Conservation (phyloP, 2,888 invertebrate genomes). For the Diogma glabrata region DNA sequence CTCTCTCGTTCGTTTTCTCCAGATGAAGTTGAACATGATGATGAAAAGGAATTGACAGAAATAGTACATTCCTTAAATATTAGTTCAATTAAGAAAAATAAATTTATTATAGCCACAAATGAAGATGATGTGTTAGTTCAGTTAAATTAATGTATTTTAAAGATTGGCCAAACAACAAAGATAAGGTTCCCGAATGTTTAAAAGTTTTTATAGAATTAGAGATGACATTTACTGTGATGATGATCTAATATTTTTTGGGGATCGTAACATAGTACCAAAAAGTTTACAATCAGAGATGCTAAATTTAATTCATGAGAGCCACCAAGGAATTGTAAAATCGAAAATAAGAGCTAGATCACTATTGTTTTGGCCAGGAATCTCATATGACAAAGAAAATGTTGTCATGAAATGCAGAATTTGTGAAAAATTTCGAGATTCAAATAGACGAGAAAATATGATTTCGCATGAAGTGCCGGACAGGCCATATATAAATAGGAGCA, state of each 20-base stretch:
- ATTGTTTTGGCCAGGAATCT: constrained; percentile 19
- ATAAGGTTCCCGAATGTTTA: constrained; percentile 12
- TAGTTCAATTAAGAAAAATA: neutral
- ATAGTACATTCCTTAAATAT: constrained; percentile 11
- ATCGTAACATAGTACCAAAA: constrained; percentile 19
- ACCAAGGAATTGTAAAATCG: constrained; percentile 19
- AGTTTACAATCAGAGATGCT: constrained; percentile 17
- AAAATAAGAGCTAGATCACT: constrained; percentile 17
- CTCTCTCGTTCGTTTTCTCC: constrained; percentile 8
- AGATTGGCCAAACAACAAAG: constrained; percentile 17
- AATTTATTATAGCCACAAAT: neutral
- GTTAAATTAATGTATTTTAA: neutral
- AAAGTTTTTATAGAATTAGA: constrained; percentile 17
- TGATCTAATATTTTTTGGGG: constrained; percentile 18
- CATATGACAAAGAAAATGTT: constrained; percentile 14
- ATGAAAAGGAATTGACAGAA: constrained; percentile 10
- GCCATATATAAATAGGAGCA: constrained; percentile 23
- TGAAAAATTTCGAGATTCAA: constrained; percentile 18
- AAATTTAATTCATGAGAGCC: constrained; percentile 19
- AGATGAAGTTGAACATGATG: constrained; percentile 5
- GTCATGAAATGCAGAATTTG: constrained; percentile 17
- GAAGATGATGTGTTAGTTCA: neutral
- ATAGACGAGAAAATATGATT: constrained; percentile 17
- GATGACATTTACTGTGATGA: constrained; percentile 18
- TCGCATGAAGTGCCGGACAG: constrained; percentile 21